Percentiles rank a stretch among this genome's conserved stretches.
Evolutionary conservation across 2,888 invertebrate species (phyloP).

Genomic region (Mamestra brassicae): DNA sequence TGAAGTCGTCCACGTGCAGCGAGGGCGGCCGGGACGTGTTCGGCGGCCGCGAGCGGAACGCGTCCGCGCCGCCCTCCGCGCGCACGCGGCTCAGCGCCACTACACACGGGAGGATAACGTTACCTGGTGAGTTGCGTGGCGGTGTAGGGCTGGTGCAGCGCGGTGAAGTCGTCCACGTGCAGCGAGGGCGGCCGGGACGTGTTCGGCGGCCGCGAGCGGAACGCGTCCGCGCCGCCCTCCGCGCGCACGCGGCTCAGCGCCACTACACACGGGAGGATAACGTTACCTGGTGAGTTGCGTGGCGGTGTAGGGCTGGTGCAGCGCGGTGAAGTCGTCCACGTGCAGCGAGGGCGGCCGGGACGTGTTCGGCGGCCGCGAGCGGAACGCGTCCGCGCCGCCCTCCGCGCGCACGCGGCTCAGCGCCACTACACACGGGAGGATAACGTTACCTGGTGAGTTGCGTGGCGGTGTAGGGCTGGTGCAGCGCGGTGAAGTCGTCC

Average conservation of each 20-base stretch:
- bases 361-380: constrained; percentile 98
- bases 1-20: constrained; percentile 99
- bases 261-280: too few species aligned
- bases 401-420: constrained; percentile 92
- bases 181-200: constrained; percentile 99
- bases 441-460: constrained; percentile 41
- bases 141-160: constrained; percentile 90
- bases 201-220: constrained; percentile 98
- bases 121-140: constrained; percentile 46
- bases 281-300: constrained; percentile 47
- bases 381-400: constrained; percentile 94
- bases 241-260: constrained; percentile 92
- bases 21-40: constrained; percentile 99
- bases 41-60: constrained; percentile 98
- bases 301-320: constrained; percentile 87
- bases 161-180: constrained; percentile 99
- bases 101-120: too few species aligned
- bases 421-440: too few species aligned
- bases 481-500: constrained; percentile 98
- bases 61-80: constrained; percentile 92
- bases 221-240: constrained; percentile 93
- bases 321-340: constrained; percentile 99
- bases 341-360: constrained; percentile 99
- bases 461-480: constrained; percentile 74
- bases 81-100: constrained; percentile 92